Percentiles rank a stretch among this genome's conserved stretches.
Conservation (phyloP, 92 coral and sea anemone genomes). For the Umimayanthus kanabou region DNA sequence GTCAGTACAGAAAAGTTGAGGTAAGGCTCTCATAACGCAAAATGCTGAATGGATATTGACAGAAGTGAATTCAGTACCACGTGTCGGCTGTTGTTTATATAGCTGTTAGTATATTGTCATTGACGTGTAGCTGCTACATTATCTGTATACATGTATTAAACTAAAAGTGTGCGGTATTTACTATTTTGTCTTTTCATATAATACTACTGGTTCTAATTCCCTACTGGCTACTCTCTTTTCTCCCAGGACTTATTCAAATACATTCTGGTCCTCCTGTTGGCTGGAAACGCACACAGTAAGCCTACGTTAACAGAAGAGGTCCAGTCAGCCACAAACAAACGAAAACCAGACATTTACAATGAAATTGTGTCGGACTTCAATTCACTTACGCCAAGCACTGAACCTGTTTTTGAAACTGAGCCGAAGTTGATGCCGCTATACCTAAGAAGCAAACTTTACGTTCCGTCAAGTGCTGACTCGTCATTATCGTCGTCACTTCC, state of each 20-base stretch:
- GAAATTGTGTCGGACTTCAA: background rate
- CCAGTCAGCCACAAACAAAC: background rate
- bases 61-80: too few species aligned
- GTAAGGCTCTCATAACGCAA: too few species aligned
- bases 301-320: background rate
- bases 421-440: background rate
- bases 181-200: too few species aligned
- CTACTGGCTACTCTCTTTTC: background rate
- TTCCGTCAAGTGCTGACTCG: background rate
- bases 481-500: background rate
- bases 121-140: too few species aligned
- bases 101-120: too few species aligned
- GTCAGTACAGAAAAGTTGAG: too few species aligned
- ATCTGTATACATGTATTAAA: too few species aligned
- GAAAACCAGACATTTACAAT: background rate
- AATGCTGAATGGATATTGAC: too few species aligned
- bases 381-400: background rate
- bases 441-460: background rate
- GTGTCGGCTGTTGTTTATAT: too few species aligned
- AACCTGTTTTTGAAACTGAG: background rate
- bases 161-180: too few species aligned
- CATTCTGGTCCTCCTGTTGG: background rate
- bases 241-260: background rate
- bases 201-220: background rate
- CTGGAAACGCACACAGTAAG: background rate